phyloP scores from a whole-genome alignment of 2,888 invertebrate genomes.

The Stenolophus ochropezus region DNA sequence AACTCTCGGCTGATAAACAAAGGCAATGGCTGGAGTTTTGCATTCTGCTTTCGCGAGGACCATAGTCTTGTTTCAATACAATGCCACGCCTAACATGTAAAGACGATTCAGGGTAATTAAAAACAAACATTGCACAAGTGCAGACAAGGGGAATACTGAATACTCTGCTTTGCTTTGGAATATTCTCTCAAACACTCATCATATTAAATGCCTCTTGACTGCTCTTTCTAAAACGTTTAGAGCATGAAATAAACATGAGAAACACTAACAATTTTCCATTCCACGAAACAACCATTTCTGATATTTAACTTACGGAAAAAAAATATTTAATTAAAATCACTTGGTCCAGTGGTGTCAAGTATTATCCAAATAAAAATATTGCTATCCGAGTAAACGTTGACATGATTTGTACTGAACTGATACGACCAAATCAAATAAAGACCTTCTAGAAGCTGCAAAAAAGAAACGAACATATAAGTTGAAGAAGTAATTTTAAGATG shows the following conservation, averaged over 20 bases:
- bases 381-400: too few relatives aligned
- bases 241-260: not conserved
- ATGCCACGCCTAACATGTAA: not conserved
- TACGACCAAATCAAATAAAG: too few relatives aligned
- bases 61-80: slow-evolving; percentile 20
- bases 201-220: not conserved
- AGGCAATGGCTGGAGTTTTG: slow-evolving; percentile 11
- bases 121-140: slow-evolving; percentile 12
- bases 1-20: slow-evolving; percentile 33
- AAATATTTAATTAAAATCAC: too few relatives aligned
- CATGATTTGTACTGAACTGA: too few relatives aligned
- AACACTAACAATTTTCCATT: not conserved
- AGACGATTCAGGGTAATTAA: slow-evolving; percentile 3
- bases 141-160: not conserved
- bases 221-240: not conserved
- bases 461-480: too few relatives aligned
- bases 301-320: too few relatives aligned
- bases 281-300: too few relatives aligned
- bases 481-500: too few relatives aligned
- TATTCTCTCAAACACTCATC: not conserved
- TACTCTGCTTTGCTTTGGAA: too few relatives aligned
- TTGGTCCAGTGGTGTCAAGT: too few relatives aligned
- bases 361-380: too few relatives aligned
- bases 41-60: slow-evolving; percentile 27
- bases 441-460: too few relatives aligned